These are phyloP conservation scores for Ctenicera cuprea DNA, from an alignment of 2,888 invertebrate genomes.

Conservation along the genomic window DNA sequence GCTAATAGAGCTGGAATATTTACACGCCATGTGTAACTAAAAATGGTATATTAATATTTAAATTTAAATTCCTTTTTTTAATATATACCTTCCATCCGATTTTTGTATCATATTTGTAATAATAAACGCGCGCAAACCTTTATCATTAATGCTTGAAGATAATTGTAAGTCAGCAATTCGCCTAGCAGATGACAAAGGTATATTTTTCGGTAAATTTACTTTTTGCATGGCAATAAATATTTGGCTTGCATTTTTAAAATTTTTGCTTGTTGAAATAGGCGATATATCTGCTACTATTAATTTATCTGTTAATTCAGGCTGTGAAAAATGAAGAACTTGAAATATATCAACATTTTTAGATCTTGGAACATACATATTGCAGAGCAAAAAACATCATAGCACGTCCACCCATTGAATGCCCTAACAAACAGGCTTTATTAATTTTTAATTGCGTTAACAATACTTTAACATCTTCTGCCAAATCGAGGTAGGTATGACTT, in stretches of 20 bases:
- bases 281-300: conserved; percentile 85
- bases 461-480: conserved; percentile 84
- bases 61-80: background rate
- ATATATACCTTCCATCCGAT: conserved; percentile 64
- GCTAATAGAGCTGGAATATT: conserved; percentile 84
- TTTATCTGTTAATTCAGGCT: conserved; percentile 78
- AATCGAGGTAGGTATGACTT: conserved; percentile 82
- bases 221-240: conserved; percentile 81
- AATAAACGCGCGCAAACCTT: conserved; percentile 84
- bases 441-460: conserved; percentile 80
- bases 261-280: conserved; percentile 78
- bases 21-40: conserved; percentile 83
- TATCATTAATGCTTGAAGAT: conserved; percentile 74
- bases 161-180: conserved; percentile 81
- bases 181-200: conserved; percentile 82
- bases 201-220: conserved; percentile 77
- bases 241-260: conserved; percentile 77
- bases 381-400: conserved; percentile 91
- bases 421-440: conserved; percentile 82
- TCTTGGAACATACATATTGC: conserved; percentile 76
- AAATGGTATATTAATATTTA: background rate
- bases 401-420: conserved; percentile 98
- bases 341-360: background rate
- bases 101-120: conserved; percentile 86
- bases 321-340: background rate